These are phyloP conservation scores for Ctenomys sociabilis DNA, from an alignment of 2,113 vertebrate genomes.

Conservation along the genomic window DNA sequence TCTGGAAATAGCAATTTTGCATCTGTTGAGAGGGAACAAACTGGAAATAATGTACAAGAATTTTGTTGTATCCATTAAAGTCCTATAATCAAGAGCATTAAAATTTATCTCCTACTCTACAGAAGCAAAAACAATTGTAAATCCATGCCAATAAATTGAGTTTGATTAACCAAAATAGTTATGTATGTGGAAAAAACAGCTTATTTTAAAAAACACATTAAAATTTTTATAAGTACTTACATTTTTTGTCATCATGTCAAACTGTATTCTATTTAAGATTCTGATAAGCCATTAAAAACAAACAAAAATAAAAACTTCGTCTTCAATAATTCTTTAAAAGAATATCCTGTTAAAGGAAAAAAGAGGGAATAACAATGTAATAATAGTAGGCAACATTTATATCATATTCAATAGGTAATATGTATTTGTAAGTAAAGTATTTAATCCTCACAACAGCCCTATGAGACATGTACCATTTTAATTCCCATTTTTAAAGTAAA, in stretches of 20 bases:
- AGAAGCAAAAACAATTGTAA: constrained; percentile 52
- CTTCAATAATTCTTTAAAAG: constrained; percentile 83
- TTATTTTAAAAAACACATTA: constrained; percentile 43
- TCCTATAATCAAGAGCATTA: not conserved
- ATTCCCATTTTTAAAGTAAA: constrained; percentile 43
- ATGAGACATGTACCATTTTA: constrained; percentile 13
- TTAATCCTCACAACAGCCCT: not conserved
- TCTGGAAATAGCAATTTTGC: not conserved
- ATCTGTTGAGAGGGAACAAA: constrained; percentile 17
- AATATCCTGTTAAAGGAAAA: constrained; percentile 83
- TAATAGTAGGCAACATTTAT: constrained; percentile 26
- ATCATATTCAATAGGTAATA: constrained; percentile 44
- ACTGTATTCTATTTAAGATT: constrained; percentile 81
- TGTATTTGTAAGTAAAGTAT: not conserved
- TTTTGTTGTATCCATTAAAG: not conserved
- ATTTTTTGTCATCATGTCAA: constrained; percentile 88
- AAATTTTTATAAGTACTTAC: constrained; percentile 82
- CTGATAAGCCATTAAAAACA: constrained; percentile 82
- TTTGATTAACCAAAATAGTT: not conserved
- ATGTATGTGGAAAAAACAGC: not conserved
- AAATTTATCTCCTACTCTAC: not conserved
- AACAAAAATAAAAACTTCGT: constrained; percentile 72
- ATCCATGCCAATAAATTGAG: not conserved
- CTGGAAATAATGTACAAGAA: not conserved
- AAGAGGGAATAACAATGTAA: constrained; percentile 66